Evolutionary conservation across 2,888 invertebrate genomes (phyloP), one percentile per base, ranked within the genome.

Genomic region (Rhingia campestris): DNA sequence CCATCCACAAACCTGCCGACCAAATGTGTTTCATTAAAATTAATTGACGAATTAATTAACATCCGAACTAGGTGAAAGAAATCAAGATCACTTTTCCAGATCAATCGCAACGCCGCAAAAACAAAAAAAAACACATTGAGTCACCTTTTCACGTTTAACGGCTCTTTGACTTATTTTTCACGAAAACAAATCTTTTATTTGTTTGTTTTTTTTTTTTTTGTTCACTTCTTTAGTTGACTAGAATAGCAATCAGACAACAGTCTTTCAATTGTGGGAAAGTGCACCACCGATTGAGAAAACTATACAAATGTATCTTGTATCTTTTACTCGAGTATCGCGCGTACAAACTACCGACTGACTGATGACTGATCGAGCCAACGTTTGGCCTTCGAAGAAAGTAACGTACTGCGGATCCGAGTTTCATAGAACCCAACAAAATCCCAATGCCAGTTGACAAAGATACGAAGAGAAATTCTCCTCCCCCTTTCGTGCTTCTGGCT

Each of bases 381-480:
- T 35, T 51, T 67, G 75, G 66, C 66, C 75, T 66, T 75, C 75
- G 75, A 75, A 59, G 75, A 75, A 75, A 67, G 75, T 75, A 75
- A 58, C 58, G 30, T 43, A 66, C 35, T 66, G 67, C 30, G n/a
- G 14, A 43, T 22, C 22, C 22, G 53, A 22, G 67, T 10, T 43
- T 59, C 49, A 49, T 41, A 22, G 64, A 64, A 56, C 64, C 30
- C 64, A 10, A 4, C 22, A 22, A 22, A 22, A 22, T 22, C 22
- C 22, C 22, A 22, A 22, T 2, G 22, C 22, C 22, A 33, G 45
- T 14, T 47, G 45, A 56, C 49, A 53, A 61, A 61, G 53, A 45
- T 67, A 64, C 63, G 30, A 70, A 70, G 70, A 70, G 70, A 70
- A 70, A 58, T 14, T 32, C 33, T 33, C 9, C 12, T 58, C 39